Percentiles rank a stretch among this genome's conserved stretches.
These are phyloP conservation scores for Nemapogon koenigi DNA, from an alignment of 2,888 invertebrate species.

Conservation along the genomic window DNA sequence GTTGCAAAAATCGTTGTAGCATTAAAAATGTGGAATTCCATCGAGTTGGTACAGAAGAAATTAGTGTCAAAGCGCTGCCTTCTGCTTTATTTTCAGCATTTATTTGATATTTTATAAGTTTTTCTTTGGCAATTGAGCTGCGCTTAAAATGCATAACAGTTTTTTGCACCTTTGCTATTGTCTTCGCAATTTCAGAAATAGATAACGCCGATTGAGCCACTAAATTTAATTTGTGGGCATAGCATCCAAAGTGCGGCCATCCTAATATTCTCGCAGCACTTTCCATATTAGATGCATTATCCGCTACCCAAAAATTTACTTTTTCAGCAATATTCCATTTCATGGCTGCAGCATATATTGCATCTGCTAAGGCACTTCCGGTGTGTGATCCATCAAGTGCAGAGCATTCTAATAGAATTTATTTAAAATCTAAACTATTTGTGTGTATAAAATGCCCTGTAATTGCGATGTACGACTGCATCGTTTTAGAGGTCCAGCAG, in stretches of 20 bases:
- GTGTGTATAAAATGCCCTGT: background rate
- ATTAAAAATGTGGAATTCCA: too few species aligned
- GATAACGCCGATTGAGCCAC: conserved; percentile 15
- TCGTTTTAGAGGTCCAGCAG: background rate
- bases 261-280: conserved; percentile 13
- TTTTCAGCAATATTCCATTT: conserved; percentile 1
- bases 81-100: conserved; percentile 13
- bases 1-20: conserved; percentile 12
- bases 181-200: background rate
- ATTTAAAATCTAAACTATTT: background rate
- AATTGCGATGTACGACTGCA: background rate
- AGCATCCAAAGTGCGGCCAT: conserved; percentile 17
- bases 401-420: background rate
- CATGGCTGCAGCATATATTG: background rate
- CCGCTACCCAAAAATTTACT: conserved; percentile 6
- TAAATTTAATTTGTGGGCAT: conserved; percentile 17
- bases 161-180: conserved; percentile 9
- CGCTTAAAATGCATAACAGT: conserved; percentile 14
- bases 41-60: too few species aligned
- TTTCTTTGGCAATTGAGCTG: conserved; percentile 13
- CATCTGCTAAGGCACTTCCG: background rate
- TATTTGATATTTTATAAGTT: conserved; percentile 13
- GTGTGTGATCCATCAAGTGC: background rate
- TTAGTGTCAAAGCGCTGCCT: conserved; percentile 16
- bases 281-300: conserved; percentile 17